phyloP scores from a whole-genome alignment of 2,797 vertebrate species.

The Buceros bicornis region DNA sequence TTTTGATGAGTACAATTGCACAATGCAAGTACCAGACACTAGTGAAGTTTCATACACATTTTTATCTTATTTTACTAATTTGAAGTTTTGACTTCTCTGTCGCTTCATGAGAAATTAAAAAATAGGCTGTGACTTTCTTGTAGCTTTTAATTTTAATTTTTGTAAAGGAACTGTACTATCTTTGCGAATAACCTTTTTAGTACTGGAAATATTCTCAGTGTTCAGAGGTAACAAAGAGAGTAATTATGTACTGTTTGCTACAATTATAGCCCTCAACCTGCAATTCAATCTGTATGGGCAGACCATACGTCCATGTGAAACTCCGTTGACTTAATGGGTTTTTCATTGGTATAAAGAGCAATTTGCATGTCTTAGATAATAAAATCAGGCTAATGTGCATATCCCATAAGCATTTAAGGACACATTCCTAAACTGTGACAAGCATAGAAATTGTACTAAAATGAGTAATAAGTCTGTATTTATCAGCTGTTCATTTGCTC shows the following conservation, averaged over 20 bases:
- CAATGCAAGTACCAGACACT: constrained; percentile 34
- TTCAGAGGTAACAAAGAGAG: constrained; percentile 35
- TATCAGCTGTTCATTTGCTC: background rate
- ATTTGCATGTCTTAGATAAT: constrained; percentile 37
- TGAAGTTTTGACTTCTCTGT: constrained; percentile 63
- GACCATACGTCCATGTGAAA: background rate
- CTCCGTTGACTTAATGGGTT: constrained; percentile 36
- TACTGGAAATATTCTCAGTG: constrained; percentile 11
- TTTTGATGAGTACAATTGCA: constrained; percentile 73
- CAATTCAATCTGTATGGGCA: constrained; percentile 37
- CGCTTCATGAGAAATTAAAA: constrained; percentile 56
- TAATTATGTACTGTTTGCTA: constrained; percentile 41
- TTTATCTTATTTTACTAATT: constrained; percentile 61
- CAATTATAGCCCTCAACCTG: constrained; percentile 37
- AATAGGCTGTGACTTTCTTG: constrained; percentile 21
- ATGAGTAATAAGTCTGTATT: background rate
- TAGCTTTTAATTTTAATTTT: background rate
- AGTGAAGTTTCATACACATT: constrained; percentile 53
- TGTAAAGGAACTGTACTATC: background rate
- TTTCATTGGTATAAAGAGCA: constrained; percentile 18
- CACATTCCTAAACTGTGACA: background rate
- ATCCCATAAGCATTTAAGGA: constrained; percentile 33
- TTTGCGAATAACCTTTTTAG: constrained; percentile 37
- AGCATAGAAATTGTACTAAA: background rate
- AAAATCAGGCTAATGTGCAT: constrained; percentile 18